phyloP scores from a whole-genome alignment of 2,113 vertebrate genomes.

The Actinemys pallida region DNA sequence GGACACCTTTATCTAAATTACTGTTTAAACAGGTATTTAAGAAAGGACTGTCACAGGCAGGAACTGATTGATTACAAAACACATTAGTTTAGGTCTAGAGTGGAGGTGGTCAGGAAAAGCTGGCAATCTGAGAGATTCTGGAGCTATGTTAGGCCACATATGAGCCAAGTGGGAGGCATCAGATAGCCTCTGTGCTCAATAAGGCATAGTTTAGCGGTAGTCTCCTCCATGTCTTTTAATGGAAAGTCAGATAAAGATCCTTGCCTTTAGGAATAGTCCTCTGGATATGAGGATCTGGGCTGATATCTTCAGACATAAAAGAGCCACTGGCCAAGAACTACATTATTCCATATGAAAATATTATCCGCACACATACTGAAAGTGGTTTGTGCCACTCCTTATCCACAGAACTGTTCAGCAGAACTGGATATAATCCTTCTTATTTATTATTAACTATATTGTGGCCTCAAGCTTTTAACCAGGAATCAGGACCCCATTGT shows the following conservation, averaged over 20 bases:
- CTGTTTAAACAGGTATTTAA: constrained; percentile 82
- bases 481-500: constrained; percentile 20
- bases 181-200: not conserved
- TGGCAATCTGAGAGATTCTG: constrained; percentile 5
- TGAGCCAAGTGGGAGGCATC: not conserved
- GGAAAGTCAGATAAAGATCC: not conserved
- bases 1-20: constrained; percentile 82
- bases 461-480: not conserved
- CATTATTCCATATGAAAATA: constrained; percentile 2
- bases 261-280: not conserved
- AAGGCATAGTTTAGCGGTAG: not conserved
- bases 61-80: constrained; percentile 79
- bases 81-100: constrained; percentile 70
- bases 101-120: constrained; percentile 68
- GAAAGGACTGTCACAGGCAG: constrained; percentile 72
- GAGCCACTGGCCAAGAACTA: constrained; percentile 42
- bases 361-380: constrained; percentile 18
- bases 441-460: constrained; percentile 40
- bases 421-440: not conserved
- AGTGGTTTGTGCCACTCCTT: constrained; percentile 26
- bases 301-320: constrained; percentile 28
- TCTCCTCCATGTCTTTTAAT: not conserved
- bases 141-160: not conserved
- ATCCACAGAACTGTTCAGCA: constrained; percentile 24
- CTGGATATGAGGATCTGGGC: not conserved